Evolutionary conservation across 2,888 invertebrate species (phyloP).

Genomic region (Acanthosoma haemorrhoidale): DNA sequence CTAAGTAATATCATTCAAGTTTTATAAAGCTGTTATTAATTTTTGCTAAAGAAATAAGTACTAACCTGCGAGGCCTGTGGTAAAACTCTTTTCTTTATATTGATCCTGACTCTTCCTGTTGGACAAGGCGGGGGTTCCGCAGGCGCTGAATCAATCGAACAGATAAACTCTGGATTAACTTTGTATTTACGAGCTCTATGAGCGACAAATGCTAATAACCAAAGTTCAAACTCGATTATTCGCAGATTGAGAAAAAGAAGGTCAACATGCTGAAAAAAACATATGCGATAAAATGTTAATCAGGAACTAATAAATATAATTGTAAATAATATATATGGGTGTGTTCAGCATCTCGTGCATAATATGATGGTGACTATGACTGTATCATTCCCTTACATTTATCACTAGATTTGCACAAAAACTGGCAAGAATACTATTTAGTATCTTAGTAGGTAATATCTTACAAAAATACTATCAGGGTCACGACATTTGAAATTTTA

Average conservation of each 20-base stretch:
- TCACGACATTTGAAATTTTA: no score
- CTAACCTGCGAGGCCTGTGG: slow-evolving; percentile 34
- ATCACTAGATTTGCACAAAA: no score
- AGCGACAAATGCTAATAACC: slow-evolving; percentile 74
- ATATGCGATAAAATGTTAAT: no score
- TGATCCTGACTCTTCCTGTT: slow-evolving; percentile 59
- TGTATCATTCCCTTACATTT: no score
- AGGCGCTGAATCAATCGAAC: slow-evolving; percentile 59
- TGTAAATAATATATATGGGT: no score
- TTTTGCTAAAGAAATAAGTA: background rate
- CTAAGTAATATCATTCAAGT: background rate
- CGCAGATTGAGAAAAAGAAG: slow-evolving; percentile 59
- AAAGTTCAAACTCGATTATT: slow-evolving; percentile 60
- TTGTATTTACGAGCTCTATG: slow-evolving; percentile 72
- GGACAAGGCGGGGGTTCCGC: slow-evolving; percentile 60
- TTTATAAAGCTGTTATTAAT: no score
- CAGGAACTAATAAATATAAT: no score
- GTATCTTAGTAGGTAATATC: no score
- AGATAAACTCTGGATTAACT: slow-evolving; percentile 64
- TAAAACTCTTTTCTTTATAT: slow-evolving; percentile 47
- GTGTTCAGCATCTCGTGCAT: no score
- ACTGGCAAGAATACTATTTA: no score
- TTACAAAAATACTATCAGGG: no score
- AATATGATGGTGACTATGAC: no score
- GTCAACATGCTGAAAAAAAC: slow-evolving; percentile 57